phyloP scores from a whole-genome alignment of 2,797 vertebrate species.

The Sylvia borin region DNA sequence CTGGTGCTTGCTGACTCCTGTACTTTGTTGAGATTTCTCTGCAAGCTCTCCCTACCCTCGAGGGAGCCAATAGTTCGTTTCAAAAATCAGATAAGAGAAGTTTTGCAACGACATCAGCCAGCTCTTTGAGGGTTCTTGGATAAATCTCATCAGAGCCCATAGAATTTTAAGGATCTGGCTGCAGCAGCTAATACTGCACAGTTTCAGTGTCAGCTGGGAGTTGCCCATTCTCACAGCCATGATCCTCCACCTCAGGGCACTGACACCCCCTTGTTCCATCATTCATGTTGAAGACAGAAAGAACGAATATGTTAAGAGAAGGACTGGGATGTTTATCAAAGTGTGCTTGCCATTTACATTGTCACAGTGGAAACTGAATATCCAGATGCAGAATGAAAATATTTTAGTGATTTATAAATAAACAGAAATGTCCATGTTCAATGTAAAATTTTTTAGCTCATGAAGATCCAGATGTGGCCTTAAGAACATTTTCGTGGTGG shows the following conservation, averaged over 20 bases:
- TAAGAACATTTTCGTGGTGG: not conserved
- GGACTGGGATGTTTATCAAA: not conserved
- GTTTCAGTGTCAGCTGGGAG: not conserved
- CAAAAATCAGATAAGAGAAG: not conserved
- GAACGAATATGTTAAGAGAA: not conserved
- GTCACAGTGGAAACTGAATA: not conserved
- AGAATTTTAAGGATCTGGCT: not conserved
- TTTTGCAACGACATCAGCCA: not conserved
- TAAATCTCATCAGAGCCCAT: not conserved
- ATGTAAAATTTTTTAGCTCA: not conserved
- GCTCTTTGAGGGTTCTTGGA: not conserved
- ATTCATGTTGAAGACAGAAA: not conserved
- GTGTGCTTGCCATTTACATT: not conserved
- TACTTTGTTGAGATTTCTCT: not conserved
- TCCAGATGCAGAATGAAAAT: not conserved
- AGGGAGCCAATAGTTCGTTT: not conserved
- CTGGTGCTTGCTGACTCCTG: not conserved
- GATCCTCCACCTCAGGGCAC: too few species aligned
- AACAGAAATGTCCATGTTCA: not conserved
- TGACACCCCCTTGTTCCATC: not conserved
- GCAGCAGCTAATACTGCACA: not conserved
- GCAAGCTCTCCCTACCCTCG: rapidly evolving
- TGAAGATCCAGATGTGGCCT: not conserved
- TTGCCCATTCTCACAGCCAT: not conserved
- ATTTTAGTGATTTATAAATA: not conserved